Evolutionary conservation across 2,113 vertebrate species (phyloP).

Genomic region (Anguilla rostrata): DNA sequence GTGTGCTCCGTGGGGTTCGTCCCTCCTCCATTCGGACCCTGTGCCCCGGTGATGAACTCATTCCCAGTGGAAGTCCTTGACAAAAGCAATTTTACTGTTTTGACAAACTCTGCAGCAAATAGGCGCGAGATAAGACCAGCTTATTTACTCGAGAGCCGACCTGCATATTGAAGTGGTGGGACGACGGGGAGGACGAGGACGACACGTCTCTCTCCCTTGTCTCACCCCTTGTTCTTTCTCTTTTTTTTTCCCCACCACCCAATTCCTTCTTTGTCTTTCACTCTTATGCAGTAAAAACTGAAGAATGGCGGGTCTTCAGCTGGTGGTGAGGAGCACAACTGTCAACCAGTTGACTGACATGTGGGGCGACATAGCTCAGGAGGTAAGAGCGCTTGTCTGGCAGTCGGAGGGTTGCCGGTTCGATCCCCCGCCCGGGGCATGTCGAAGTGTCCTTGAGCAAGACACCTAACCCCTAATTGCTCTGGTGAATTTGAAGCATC

Average conservation of each 20-base stretch:
- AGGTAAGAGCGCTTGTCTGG: too few species aligned
- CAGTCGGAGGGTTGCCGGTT: too few species aligned
- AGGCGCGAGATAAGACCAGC: conserved; percentile 33
- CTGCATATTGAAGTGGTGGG: not conserved
- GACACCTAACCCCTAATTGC: too few species aligned
- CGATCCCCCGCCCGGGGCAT: too few species aligned
- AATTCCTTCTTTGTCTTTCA: not conserved
- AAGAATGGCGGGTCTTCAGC: too few species aligned
- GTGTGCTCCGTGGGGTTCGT: conserved; percentile 36
- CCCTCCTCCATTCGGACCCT: conserved; percentile 19
- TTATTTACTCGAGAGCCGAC: conserved; percentile 29
- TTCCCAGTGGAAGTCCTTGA: conserved; percentile 41
- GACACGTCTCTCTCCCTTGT: not conserved
- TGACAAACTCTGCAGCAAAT: conserved; percentile 46
- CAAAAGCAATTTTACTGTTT: conserved; percentile 48
- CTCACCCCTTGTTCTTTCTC: not conserved
- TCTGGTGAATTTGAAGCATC: too few species aligned
- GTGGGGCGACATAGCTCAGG: too few species aligned
- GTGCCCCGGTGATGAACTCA: conserved; percentile 32
- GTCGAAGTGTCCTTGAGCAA: too few species aligned
- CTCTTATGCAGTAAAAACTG: not conserved
- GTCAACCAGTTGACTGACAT: too few species aligned
- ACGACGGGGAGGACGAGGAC: not conserved
- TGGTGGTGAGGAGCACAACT: too few species aligned
- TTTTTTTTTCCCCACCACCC: not conserved